Percentiles rank a stretch among this genome's conserved stretches.
phyloP scores from a whole-genome alignment of 1,140 invertebrate genomes.

The Micrasema longulum region DNA sequence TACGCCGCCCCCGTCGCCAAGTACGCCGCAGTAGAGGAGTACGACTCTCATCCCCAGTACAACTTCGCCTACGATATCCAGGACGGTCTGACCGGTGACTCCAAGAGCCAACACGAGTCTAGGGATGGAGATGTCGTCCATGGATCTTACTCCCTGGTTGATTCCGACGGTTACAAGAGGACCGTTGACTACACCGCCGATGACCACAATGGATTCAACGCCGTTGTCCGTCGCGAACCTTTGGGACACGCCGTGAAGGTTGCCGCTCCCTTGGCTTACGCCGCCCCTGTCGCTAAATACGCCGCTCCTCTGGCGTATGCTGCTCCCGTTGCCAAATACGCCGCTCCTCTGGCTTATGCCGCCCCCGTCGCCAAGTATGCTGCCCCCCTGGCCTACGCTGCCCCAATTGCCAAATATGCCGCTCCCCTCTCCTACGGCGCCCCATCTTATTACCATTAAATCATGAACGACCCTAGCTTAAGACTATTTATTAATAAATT shows the following conservation, averaged over 20 bases:
- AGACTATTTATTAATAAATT: slow-evolving; percentile 45
- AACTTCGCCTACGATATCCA: slow-evolving; percentile 71
- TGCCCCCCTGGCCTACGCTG: slow-evolving; percentile 44
- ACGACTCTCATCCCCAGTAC: slow-evolving; percentile 70
- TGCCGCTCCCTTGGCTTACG: slow-evolving; percentile 59
- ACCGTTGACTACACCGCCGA: slow-evolving; percentile 73
- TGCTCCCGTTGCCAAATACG: slow-evolving; percentile 52
- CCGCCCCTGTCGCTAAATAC: slow-evolving; percentile 54
- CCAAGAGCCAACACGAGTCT: slow-evolving; percentile 71
- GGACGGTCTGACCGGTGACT: slow-evolving; percentile 71
- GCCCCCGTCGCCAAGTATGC: slow-evolving; percentile 43
- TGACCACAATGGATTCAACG: slow-evolving; percentile 67
- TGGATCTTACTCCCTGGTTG: slow-evolving; percentile 69
- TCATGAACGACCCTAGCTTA: background rate
- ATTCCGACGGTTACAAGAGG: slow-evolving; percentile 70
- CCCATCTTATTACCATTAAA: slow-evolving; percentile 51
- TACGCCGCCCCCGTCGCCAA: slow-evolving; percentile 55
- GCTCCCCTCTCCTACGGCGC: slow-evolving; percentile 50
- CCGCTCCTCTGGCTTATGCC: slow-evolving; percentile 51
- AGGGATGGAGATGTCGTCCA: slow-evolving; percentile 70
- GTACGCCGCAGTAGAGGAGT: slow-evolving; percentile 66
- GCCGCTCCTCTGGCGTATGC: slow-evolving; percentile 51
- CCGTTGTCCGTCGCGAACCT: slow-evolving; percentile 61
- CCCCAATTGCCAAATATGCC: slow-evolving; percentile 46
- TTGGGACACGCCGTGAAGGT: slow-evolving; percentile 60